These are phyloP conservation scores for Incurvaria masculella DNA, from an alignment of 2,888 invertebrate species.

Conservation along the genomic window DNA sequence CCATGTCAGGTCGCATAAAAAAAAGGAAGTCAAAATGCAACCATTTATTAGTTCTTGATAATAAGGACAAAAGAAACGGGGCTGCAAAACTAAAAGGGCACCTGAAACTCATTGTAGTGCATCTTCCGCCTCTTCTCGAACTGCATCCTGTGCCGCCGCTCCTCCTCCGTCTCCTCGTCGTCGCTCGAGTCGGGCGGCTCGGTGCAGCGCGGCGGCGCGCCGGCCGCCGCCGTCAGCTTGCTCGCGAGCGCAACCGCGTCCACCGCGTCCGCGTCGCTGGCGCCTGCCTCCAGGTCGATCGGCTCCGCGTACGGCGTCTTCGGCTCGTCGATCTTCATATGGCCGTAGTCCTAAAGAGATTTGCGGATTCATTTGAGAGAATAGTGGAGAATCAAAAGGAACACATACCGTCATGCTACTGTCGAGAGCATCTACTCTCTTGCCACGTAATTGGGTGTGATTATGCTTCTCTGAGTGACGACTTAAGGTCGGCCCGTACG, in stretches of 20 bases:
- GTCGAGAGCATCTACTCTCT: too few relatives aligned
- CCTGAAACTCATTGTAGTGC: conserved; percentile 93
- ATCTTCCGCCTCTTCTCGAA: conserved; percentile 94
- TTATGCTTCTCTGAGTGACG: too few relatives aligned
- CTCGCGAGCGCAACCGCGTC: conserved; percentile 74
- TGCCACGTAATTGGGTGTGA: too few relatives aligned
- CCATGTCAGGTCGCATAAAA: too few relatives aligned
- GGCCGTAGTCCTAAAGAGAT: conserved; percentile 99
- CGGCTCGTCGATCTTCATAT: conserved; percentile 98
- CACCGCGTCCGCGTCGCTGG: conserved; percentile 62
- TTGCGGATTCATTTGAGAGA: too few relatives aligned
- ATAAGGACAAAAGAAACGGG: too few relatives aligned
- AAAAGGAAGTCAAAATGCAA: too few relatives aligned
- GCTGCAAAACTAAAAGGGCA: too few relatives aligned
- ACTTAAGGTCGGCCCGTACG: too few relatives aligned
- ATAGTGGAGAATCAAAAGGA: too few relatives aligned
- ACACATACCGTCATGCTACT: too few relatives aligned
- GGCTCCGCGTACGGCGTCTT: conserved; percentile 83
- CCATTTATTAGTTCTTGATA: too few relatives aligned
- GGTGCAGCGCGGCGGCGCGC: conserved; percentile 44
- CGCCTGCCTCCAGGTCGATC: conserved; percentile 59
- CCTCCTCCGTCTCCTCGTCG: conserved; percentile 57
- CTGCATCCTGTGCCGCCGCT: conserved; percentile 63
- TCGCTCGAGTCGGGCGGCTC: conserved; percentile 54
- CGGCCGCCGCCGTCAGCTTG: conserved; percentile 53